Evolutionary conservation across 1,140 invertebrate genomes (phyloP).

Genomic region (Drosophila suzukii): DNA sequence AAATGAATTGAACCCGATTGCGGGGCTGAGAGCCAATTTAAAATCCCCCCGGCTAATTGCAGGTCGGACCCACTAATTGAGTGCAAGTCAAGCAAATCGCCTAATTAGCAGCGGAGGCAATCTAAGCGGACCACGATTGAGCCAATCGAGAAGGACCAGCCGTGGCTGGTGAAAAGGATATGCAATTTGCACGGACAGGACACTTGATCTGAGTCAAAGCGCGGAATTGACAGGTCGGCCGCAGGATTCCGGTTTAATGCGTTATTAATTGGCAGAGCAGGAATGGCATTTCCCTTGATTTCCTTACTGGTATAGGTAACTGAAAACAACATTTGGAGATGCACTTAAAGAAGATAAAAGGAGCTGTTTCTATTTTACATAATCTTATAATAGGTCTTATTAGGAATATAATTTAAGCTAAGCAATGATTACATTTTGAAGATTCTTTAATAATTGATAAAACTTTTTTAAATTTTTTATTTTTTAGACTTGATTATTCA

Average conservation of each 20-base stretch:
- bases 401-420: no score
- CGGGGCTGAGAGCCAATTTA: constrained; percentile 21
- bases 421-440: no score
- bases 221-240: constrained; percentile 22
- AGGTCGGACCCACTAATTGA: constrained; percentile 65
- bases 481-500: no score
- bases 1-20: constrained; percentile 40
- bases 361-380: no score
- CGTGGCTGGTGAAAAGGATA: constrained; percentile 48
- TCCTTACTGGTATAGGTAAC: background rate
- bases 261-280: constrained; percentile 61
- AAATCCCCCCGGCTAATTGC: constrained; percentile 58
- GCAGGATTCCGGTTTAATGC: constrained; percentile 44
- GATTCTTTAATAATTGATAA: no score
- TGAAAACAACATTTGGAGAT: background rate
- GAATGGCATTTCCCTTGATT: background rate
- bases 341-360: no score
- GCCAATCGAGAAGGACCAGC: background rate
- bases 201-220: constrained; percentile 46
- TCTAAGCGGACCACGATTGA: constrained; percentile 42
- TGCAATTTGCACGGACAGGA: constrained; percentile 61
- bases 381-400: no score
- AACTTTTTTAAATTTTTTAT: no score
- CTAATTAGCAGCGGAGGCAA: constrained; percentile 67
- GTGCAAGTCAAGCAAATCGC: constrained; percentile 66